Percentiles rank a stretch among this genome's conserved stretches.
phyloP scores from a whole-genome alignment of 2,797 vertebrate species.

The Xiphorhynchus erythropygius region DNA sequence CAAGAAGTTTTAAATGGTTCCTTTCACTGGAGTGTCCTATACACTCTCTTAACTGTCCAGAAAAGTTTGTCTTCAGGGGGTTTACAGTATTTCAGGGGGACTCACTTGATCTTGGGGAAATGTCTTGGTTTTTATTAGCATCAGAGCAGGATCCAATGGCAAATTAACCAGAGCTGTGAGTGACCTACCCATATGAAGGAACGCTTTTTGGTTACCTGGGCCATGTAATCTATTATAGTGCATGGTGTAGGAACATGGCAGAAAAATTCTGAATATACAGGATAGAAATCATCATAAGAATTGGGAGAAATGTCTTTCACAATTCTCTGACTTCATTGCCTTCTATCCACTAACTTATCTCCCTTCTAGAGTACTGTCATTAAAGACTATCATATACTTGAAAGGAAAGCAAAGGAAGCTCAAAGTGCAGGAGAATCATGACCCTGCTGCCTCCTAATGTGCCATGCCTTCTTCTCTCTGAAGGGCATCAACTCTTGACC shows the following conservation, averaged over 20 bases:
- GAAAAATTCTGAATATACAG: not conserved
- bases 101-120: not conserved
- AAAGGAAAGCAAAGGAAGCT: not conserved
- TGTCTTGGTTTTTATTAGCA: not conserved
- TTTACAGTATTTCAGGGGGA: not conserved
- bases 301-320: not conserved
- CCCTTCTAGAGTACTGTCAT: not conserved
- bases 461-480: not conserved
- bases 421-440: not conserved
- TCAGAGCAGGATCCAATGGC: not conserved
- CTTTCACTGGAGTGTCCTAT: not conserved
- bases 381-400: not conserved
- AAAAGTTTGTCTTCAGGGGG: not conserved
- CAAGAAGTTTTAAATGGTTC: not conserved
- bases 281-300: not conserved
- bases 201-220: not conserved
- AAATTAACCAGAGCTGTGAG: not conserved
- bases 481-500: conserved; percentile 3
- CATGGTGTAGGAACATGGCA: not conserved
- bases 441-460: not conserved
- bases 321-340: not conserved
- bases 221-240: not conserved
- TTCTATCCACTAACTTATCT: not conserved
- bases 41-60: not conserved
- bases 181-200: not conserved